phyloP scores from a whole-genome alignment of 2,797 vertebrate genomes.

The Coilia nasus region DNA sequence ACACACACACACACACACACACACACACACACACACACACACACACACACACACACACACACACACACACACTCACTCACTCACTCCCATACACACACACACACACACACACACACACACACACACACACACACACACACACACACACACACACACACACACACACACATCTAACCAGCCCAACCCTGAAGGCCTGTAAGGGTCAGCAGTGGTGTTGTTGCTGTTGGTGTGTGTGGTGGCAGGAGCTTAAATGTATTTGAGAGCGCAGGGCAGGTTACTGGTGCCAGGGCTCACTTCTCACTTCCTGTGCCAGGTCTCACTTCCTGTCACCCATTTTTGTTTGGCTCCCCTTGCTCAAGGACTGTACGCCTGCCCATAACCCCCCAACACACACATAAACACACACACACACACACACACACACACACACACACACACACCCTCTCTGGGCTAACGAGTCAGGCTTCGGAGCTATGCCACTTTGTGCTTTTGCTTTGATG shows the following conservation, averaged over 20 bases:
- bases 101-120: conserved; percentile 15
- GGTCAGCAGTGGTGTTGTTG: background rate
- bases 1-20: background rate
- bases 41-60: background rate
- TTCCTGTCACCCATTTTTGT: background rate
- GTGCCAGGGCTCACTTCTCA: conserved; percentile 28
- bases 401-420: too few relatives aligned
- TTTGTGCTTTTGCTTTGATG: too few relatives aligned
- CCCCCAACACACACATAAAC: too few relatives aligned
- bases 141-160: background rate
- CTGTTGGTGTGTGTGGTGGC: background rate
- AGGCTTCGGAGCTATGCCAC: too few relatives aligned
- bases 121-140: conserved; percentile 2
- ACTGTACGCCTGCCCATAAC: background rate
- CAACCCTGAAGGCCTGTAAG: background rate
- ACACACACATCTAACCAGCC: background rate
- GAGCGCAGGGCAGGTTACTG: background rate
- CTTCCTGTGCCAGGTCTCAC: conserved; percentile 16
- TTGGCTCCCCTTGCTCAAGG: background rate
- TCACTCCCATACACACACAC: background rate
- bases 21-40: background rate
- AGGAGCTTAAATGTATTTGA: background rate
- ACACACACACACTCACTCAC: background rate
- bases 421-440: too few relatives aligned
- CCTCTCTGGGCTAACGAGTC: conserved; percentile 33